Evolutionary conservation across 2,113 vertebrate species (phyloP), one percentile per base, ranked within the genome.

Genomic region (Globicephala melas): DNA sequence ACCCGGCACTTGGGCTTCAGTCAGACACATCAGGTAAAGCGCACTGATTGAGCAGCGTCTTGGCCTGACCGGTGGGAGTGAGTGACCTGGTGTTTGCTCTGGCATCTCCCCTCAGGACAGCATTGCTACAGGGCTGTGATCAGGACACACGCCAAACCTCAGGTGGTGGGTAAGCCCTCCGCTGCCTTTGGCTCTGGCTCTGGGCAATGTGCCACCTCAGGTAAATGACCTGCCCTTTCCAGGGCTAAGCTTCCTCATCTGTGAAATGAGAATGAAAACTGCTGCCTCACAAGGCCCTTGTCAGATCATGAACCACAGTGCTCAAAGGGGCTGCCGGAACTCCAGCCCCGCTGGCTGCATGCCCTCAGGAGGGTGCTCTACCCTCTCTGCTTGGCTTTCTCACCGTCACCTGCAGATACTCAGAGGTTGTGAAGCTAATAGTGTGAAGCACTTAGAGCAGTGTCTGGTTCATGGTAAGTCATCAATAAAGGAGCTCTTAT

Each of bases 131-230:
- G 0, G 25, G 41, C n/a, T 31, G 50, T 9, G 23, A 8, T 31
- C 5, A 80, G 44, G 47, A 44, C 10, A 1, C 0, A 3, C 15
- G 36, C 38, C 3, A 28, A 9, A 23, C 1, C 50, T 94, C n/a
- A 10, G 36, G 6, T 17, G 12, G 4, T 1, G 7, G 58, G 9
- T 17, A 2, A 70, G 3, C 9, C 28, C 14, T n/a, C 41, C 11
- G 33, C 55, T 63, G 33, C 41, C 33, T 62, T 60, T 68, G 25
- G 11, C 5, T 71, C 60, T 31, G 11, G 9, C 23, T 71, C n/a
- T 14, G 41, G 26, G n/a, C 11, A 7, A 23, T 17, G 3, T 53
- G 63, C 26, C 9, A 71, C 68, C 10, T 71, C 60, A 53, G 21
- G 44, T 41, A 55, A 63, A 44, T 38, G 12, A 47, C 13, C 20